Percentiles rank a stretch among this genome's conserved stretches.
Evolutionary conservation across 2,797 vertebrate species (phyloP).

Genomic region (Antennarius maculatus): DNA sequence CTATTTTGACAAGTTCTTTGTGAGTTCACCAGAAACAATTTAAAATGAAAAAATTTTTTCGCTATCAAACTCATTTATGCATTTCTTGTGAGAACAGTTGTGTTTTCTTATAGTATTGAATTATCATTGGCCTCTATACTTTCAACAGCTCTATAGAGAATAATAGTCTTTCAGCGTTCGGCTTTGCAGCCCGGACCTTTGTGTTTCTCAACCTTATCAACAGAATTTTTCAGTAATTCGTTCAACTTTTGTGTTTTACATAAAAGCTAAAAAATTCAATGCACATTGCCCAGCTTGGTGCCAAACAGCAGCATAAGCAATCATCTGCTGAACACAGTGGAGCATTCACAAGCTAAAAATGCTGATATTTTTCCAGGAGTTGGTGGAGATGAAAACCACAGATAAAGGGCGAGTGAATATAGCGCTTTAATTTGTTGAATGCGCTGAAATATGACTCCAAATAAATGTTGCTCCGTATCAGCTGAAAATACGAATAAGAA

Average conservation of each 20-base stretch:
- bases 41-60: conserved; percentile 14
- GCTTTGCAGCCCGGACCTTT: no score
- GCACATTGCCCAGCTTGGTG: no score
- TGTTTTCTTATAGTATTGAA: neutral
- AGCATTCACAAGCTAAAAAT: no score
- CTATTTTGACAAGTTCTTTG: conserved; percentile 27
- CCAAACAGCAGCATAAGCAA: no score
- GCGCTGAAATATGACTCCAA: neutral
- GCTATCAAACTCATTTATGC: conserved; percentile 11
- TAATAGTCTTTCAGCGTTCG: no score
- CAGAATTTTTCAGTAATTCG: no score
- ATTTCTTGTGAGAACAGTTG: neutral
- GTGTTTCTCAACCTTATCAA: no score
- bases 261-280: no score
- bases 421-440: neutral
- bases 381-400: neutral
- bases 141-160: neutral
- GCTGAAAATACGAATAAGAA: neutral
- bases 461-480: neutral
- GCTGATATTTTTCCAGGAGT: no score
- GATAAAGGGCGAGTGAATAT: neutral
- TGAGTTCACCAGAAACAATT: conserved; percentile 30
- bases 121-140: neutral
- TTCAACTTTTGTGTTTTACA: no score
- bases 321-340: no score